phyloP scores from a whole-genome alignment of 2,113 vertebrate genomes.

The Neogobius melanostomus region DNA sequence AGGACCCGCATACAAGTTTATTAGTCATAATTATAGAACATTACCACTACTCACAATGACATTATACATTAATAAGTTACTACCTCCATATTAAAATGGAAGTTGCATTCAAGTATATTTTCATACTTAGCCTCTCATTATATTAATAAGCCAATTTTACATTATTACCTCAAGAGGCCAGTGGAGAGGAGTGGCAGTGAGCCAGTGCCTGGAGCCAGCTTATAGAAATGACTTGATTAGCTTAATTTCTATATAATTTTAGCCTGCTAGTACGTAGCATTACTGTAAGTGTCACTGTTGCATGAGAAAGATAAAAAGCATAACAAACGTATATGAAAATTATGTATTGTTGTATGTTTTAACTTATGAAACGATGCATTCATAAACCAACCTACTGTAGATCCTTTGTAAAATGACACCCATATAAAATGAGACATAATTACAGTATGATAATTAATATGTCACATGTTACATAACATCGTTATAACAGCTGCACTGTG shows the following conservation, averaged over 20 bases:
- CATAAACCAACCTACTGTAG: too few species aligned
- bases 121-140: neutral
- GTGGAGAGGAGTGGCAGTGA: neutral
- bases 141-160: neutral
- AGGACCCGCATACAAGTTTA: neutral
- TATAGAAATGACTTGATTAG: neutral
- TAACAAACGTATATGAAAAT: neutral
- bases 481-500: neutral
- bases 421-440: too few species aligned
- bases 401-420: too few species aligned
- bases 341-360: neutral
- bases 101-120: neutral
- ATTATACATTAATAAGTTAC: neutral
- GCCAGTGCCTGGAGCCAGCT: constrained; percentile 6
- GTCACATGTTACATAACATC: neutral
- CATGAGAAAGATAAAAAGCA: neutral
- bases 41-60: neutral
- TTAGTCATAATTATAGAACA: neutral
- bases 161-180: neutral
- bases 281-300: neutral
- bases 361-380: too few species aligned
- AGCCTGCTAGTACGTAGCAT: neutral
- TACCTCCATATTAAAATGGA: neutral
- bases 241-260: neutral
- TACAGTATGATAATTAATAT: too few species aligned